Evolutionary conservation across 2,888 invertebrate species (phyloP).

Genomic region (Vannuccia rotundouncinata): DNA sequence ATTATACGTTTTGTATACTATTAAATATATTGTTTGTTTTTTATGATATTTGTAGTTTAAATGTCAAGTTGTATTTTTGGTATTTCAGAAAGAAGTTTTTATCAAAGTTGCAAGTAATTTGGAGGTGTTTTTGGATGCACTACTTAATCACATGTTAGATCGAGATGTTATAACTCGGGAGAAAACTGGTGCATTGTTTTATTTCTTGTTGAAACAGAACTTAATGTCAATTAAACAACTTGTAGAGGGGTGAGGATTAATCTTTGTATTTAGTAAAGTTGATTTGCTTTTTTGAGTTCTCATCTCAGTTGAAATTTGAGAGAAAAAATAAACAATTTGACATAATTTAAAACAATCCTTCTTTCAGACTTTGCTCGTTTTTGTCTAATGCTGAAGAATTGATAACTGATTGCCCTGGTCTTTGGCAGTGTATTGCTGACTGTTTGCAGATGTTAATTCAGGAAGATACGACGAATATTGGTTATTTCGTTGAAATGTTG

Average conservation of each 20-base stretch:
- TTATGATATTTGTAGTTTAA: too few species aligned
- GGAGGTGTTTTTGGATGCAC: not conserved
- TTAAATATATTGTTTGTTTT: too few species aligned
- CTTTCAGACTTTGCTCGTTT: not conserved
- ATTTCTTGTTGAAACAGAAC: not conserved
- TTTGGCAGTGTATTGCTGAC: not conserved
- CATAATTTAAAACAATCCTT: too few species aligned
- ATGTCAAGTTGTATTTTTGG: too few species aligned
- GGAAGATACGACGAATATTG: not conserved
- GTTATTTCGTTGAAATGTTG: not conserved
- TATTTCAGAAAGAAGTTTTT: not conserved
- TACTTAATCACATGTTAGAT: conserved; percentile 10
- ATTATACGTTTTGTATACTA: too few species aligned
- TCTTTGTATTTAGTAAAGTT: not conserved
- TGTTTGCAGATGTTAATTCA: conserved; percentile 5
- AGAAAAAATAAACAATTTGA: too few species aligned
- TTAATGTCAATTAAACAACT: not conserved
- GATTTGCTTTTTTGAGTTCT: not conserved
- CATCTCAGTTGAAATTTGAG: too few species aligned
- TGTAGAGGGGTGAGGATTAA: not conserved
- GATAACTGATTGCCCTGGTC: not conserved
- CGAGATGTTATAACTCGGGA: not conserved
- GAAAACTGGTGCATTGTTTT: not conserved
- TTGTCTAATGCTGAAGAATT: not conserved
- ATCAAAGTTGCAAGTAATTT: not conserved